Conservation (phyloP, 2,888 invertebrate genomes). For the Pristionchus maxplancki region DNA sequence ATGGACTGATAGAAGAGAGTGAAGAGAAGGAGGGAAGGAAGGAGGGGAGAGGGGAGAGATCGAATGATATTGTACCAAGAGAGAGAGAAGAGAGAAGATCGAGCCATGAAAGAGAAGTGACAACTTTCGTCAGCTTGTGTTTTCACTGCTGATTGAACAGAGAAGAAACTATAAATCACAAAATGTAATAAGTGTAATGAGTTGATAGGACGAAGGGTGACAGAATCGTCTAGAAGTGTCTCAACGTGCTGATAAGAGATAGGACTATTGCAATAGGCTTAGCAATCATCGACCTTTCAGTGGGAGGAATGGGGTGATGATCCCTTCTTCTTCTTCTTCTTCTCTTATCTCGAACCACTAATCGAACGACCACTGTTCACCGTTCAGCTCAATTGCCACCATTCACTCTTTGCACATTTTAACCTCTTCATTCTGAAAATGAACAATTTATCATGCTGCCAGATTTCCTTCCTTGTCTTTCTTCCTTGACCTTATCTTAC, state of each 20-base stretch:
- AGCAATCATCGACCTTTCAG: background rate
- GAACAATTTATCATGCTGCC: background rate
- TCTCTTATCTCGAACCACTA: slow-evolving; percentile 30
- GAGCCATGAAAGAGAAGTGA: slow-evolving; percentile 11
- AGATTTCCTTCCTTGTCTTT: background rate
- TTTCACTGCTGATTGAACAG: background rate
- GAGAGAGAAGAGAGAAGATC: slow-evolving; percentile 27
- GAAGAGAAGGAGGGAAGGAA: too few species aligned
- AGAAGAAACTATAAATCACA: slow-evolving; percentile 24
- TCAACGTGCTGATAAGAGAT: background rate
- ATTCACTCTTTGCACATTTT: background rate
- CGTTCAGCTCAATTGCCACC: background rate
- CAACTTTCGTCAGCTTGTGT: slow-evolving; percentile 11
- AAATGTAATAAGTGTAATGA: background rate
- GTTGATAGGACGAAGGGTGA: background rate
- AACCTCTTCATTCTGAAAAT: background rate
- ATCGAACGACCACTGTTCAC: slow-evolving; percentile 17
- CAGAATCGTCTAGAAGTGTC: background rate
- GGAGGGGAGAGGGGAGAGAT: background rate
- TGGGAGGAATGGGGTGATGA: slow-evolving; percentile 20
- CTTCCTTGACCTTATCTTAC: background rate
- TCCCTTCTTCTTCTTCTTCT: background rate
- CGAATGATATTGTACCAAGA: slow-evolving; percentile 47
- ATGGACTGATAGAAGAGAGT: background rate
- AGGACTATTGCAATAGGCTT: background rate